phyloP scores from a whole-genome alignment of 1,140 invertebrate genomes.

The Monomorium pharaonis region DNA sequence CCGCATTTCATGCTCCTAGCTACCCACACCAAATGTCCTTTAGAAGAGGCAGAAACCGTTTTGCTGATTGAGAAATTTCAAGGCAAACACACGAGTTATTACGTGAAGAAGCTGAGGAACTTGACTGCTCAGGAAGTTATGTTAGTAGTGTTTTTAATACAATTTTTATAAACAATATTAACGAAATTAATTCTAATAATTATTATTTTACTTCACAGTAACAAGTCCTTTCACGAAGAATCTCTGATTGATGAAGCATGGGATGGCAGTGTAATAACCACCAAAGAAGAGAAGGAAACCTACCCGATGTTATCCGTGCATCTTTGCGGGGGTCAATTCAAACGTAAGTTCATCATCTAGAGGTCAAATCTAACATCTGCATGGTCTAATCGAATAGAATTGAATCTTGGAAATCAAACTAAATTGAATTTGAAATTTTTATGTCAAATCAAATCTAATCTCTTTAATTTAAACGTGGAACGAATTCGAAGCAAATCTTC shows the following conservation, averaged over 20 bases:
- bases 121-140: conserved; percentile 79
- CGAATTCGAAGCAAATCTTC: too few relatives aligned
- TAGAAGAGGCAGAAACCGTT: conserved; percentile 87
- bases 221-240: conserved; percentile 74
- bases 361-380: too few relatives aligned
- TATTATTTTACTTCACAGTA: conserved; percentile 63
- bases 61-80: conserved; percentile 87
- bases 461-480: too few relatives aligned
- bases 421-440: too few relatives aligned
- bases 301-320: conserved; percentile 81
- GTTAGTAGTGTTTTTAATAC: conserved; percentile 75
- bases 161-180: not conserved
- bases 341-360: conserved; percentile 75
- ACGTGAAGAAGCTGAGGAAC: conserved; percentile 84
- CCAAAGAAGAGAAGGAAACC: conserved; percentile 75
- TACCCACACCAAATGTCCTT: conserved; percentile 86
- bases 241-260: conserved; percentile 76
- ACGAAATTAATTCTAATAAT: not conserved
- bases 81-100: conserved; percentile 85
- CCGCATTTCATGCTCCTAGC: conserved; percentile 88
- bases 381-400: too few relatives aligned
- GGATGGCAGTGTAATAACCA: conserved; percentile 73
- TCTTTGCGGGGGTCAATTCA: conserved; percentile 83
- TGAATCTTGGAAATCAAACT: too few relatives aligned
- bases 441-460: too few relatives aligned